These are phyloP conservation scores for Eupithecia vulgata DNA, from an alignment of 2,888 invertebrate genomes.

Conservation along the genomic window DNA sequence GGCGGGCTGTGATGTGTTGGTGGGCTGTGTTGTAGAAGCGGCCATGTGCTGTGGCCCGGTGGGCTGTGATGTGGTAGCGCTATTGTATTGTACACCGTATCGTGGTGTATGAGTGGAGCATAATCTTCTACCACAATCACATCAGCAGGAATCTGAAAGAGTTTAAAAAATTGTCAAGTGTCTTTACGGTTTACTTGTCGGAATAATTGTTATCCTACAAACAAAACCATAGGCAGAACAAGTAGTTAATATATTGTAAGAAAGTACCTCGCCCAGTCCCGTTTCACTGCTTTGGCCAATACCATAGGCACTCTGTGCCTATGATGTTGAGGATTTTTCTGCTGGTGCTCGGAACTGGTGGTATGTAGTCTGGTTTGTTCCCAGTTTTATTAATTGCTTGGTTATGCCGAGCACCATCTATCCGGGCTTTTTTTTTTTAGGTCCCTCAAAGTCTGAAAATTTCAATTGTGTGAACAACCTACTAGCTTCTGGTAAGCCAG, in stretches of 20 bases:
- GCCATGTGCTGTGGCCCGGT: not conserved
- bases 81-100: no score
- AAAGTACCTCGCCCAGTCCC: not conserved
- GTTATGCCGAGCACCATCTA: not conserved
- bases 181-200: no score
- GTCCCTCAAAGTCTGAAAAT: not conserved
- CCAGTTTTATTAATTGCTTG: not conserved
- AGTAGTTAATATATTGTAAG: not conserved
- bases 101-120: not conserved
- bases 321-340: not conserved
- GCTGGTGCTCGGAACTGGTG: conserved; percentile 1
- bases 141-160: not conserved
- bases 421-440: conserved; percentile 14
- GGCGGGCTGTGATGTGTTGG: not conserved
- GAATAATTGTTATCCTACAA: no score
- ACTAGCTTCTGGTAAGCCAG: no score
- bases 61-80: not conserved
- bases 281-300: not conserved
- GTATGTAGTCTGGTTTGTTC: not conserved
- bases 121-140: not conserved
- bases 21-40: not conserved
- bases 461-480: not conserved
- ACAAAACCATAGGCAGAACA: not conserved
- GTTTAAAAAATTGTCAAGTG: no score
- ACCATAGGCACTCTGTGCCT: conserved; percentile 2